Conservation (phyloP, 2,113 vertebrate genomes). For the Anarrhichthys ocellatus region DNA sequence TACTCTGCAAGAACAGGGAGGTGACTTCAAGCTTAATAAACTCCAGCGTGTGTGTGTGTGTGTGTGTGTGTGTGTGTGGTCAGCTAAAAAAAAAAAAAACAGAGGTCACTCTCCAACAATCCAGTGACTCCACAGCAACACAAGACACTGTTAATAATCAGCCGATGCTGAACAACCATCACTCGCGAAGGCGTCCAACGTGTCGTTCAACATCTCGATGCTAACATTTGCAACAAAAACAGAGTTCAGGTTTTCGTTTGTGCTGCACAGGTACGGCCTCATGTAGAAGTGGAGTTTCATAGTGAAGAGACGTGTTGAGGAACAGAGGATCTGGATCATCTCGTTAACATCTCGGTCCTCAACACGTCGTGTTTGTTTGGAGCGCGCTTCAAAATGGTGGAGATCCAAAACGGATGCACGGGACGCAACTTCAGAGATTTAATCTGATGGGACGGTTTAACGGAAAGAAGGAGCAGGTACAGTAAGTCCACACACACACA, state of each 20-base stretch:
- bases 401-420: too few species aligned
- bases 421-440: too few species aligned
- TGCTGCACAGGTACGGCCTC: too few species aligned
- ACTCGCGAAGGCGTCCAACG: not conserved
- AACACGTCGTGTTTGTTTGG: too few species aligned
- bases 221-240: too few species aligned
- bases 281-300: too few species aligned
- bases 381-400: too few species aligned
- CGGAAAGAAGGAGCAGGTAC: not conserved
- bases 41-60: constrained; percentile 7
- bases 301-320: too few species aligned
- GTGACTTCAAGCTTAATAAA: constrained; percentile 12
- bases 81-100: constrained; percentile 24
- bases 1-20: not conserved
- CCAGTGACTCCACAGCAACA: constrained; percentile 52
- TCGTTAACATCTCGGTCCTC: too few species aligned
- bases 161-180: constrained; percentile 25
- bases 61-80: constrained; percentile 35
- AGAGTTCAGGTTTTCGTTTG: too few species aligned
- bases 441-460: too few species aligned
- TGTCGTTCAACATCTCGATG: not conserved
- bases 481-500: not conserved
- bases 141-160: constrained; percentile 64
- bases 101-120: constrained; percentile 42
- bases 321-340: too few species aligned